Conservation (phyloP, 2,888 invertebrate species). For the Microdon myrmicae region DNA sequence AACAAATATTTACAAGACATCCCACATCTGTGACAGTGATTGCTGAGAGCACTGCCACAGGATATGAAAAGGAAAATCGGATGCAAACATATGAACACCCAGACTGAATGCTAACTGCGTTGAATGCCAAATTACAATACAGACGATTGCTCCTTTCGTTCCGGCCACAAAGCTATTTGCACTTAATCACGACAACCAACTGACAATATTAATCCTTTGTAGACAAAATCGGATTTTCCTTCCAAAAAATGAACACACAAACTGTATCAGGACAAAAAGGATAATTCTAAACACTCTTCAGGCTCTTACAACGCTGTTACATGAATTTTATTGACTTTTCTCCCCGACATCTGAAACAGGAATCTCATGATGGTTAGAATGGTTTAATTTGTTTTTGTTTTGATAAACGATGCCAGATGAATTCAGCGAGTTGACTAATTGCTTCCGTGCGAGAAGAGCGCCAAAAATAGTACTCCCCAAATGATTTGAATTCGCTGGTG, state of each 20-base stretch:
- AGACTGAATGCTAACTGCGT: too few species aligned
- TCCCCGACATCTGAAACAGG: too few species aligned
- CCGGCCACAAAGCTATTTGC: slow-evolving; percentile 22
- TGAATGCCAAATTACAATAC: too few species aligned
- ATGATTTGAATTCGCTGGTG: too few species aligned
- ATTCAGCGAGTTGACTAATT: too few species aligned
- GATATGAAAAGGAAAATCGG: slow-evolving; percentile 4
- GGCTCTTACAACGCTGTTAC: background rate
- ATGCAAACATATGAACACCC: slow-evolving; percentile 1
- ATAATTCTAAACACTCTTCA: slow-evolving; percentile 18
- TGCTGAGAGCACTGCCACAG: background rate
- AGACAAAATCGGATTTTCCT: slow-evolving; percentile 12
- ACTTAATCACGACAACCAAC: slow-evolving; percentile 27
- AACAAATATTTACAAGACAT: slow-evolving; percentile 14
- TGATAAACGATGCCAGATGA: too few species aligned
- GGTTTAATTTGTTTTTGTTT: too few species aligned
- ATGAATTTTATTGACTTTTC: too few species aligned
- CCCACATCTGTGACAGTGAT: background rate
- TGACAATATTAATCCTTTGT: slow-evolving; percentile 8
- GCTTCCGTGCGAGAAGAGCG: too few species aligned
- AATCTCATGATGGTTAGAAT: too few species aligned
- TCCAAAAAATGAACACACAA: background rate
- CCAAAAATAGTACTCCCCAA: too few species aligned
- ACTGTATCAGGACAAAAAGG: background rate
- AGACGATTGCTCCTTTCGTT: too few species aligned